Conservation (phyloP, 2,113 vertebrate genomes). For the Chauna torquata region DNA sequence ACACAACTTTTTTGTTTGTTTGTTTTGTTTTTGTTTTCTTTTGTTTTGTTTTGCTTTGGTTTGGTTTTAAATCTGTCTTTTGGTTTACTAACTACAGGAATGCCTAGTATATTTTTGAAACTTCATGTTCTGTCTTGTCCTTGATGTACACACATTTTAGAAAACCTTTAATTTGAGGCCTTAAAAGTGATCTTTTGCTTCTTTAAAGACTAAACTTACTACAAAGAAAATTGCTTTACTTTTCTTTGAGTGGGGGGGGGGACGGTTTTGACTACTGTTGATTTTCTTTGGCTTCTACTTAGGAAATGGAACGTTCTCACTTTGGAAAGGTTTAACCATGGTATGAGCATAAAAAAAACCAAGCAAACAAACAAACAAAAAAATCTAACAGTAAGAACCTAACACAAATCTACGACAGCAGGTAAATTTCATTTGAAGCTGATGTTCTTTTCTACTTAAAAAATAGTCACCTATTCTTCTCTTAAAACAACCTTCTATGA, state of each 20-base stretch:
- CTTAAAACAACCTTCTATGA: conserved; percentile 10
- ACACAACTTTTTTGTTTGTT: background rate
- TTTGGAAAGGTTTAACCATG: background rate
- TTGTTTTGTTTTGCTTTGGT: background rate
- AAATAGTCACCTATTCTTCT: background rate
- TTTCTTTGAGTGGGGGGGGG: too few species aligned
- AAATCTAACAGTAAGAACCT: background rate
- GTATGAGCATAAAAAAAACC: background rate
- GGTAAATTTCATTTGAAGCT: conserved; percentile 18
- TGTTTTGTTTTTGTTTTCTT: background rate
- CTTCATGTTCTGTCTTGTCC: background rate
- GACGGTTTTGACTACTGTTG: background rate
- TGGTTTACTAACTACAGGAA: background rate
- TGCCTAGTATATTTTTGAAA: background rate
- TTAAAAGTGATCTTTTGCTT: background rate
- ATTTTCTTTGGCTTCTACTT: background rate
- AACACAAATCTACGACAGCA: background rate
- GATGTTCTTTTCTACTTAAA: background rate
- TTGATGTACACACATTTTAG: background rate
- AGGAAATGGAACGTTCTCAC: background rate
- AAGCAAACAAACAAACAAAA: background rate
- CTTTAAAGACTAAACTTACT: background rate
- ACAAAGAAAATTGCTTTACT: background rate
- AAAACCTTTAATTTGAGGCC: background rate
- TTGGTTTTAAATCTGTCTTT: background rate